Conservation (phyloP, 1,140 invertebrate genomes). For the Drosophila kohkoa region DNA sequence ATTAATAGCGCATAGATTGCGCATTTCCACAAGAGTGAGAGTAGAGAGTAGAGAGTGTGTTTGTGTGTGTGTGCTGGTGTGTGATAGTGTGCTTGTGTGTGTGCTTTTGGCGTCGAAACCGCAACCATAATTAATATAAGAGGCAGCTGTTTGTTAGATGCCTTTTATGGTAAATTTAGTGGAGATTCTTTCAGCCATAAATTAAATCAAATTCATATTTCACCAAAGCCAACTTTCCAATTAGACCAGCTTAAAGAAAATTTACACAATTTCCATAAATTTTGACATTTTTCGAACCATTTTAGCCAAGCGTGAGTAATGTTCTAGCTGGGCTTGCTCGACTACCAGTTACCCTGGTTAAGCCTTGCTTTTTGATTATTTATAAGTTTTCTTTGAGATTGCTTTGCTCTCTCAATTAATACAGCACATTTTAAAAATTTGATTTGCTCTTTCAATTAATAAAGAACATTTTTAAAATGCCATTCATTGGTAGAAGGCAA, state of each 20-base stretch:
- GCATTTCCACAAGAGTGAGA: conserved; percentile 2
- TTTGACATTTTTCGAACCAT: too few relatives aligned
- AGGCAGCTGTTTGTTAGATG: conserved; percentile 14
- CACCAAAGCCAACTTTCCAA: conserved; percentile 1
- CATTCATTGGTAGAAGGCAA: too few relatives aligned
- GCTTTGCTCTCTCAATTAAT: too few relatives aligned
- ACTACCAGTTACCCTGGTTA: background rate
- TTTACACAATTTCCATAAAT: background rate
- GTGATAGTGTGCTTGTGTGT: background rate
- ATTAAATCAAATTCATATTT: conserved; percentile 29
- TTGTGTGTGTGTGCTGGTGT: background rate
- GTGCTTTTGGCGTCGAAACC: conserved; percentile 25
- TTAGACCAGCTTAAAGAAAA: conserved; percentile 3
- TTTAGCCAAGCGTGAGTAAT: background rate
- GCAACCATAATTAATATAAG: conserved; percentile 43
- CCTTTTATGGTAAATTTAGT: conserved; percentile 22
- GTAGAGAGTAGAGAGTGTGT: background rate
- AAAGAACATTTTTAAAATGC: too few relatives aligned
- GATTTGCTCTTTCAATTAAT: too few relatives aligned
- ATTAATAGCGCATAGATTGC: conserved; percentile 15
- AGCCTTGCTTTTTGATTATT: background rate
- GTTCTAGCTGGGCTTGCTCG: background rate
- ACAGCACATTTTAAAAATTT: too few relatives aligned
- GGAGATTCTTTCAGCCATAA: conserved; percentile 37
- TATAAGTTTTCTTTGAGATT: too few relatives aligned